Conservation (phyloP, 1,140 invertebrate species). For the Trichonephila inaurata region DNA sequence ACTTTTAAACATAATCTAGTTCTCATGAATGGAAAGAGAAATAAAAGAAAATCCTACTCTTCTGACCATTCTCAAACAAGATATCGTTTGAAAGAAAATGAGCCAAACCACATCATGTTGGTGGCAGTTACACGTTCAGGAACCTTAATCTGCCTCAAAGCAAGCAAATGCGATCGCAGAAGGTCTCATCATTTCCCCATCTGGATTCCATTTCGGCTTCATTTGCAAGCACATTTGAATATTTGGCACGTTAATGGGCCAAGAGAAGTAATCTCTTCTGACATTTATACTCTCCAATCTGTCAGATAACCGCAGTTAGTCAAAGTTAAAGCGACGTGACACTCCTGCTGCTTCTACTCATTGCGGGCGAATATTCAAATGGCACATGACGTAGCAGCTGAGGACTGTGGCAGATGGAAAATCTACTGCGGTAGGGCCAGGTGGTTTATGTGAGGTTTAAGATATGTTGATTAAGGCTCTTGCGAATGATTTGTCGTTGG, state of each 20-base stretch:
- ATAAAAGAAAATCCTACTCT: too few relatives aligned
- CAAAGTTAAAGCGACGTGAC: slow-evolving; percentile 20
- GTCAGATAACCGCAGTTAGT: slow-evolving; percentile 11
- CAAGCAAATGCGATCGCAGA: not conserved
- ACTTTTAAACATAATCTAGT: too few relatives aligned
- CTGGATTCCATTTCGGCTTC: slow-evolving; percentile 26
- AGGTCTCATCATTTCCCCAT: slow-evolving; percentile 26
- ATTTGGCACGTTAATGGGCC: slow-evolving; percentile 20
- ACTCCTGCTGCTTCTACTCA: not conserved
- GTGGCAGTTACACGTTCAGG: too few relatives aligned
- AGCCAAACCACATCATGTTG: too few relatives aligned
- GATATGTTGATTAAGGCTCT: not conserved
- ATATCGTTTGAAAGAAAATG: too few relatives aligned
- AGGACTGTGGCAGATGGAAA: slow-evolving; percentile 2
- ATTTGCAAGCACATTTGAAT: slow-evolving; percentile 2
- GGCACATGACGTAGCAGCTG: not conserved
- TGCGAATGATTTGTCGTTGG: too few relatives aligned
- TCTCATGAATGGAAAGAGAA: too few relatives aligned
- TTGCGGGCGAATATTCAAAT: slow-evolving; percentile 4
- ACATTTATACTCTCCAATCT: not conserved
- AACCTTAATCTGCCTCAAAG: not conserved
- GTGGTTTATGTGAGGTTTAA: not conserved
- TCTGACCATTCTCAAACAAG: too few relatives aligned
- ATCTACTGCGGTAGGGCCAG: not conserved
- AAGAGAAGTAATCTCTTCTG: too few relatives aligned